Conservation (phyloP, 2,888 invertebrate species). For the Gerosis bhagava region DNA sequence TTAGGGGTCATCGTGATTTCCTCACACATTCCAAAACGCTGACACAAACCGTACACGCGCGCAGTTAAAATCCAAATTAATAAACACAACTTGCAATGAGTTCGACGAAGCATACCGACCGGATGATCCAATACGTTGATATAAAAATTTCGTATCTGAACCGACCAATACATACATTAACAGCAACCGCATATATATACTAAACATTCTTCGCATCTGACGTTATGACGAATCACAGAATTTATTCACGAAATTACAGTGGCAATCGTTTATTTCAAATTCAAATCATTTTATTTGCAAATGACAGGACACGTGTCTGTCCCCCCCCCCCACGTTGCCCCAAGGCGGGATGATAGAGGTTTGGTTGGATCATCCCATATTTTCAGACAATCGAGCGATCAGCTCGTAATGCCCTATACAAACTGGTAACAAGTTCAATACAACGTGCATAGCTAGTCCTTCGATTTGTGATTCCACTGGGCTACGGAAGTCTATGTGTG, state of each 20-base stretch:
- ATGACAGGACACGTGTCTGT: no score
- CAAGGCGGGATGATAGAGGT: no score
- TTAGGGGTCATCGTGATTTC: conserved; percentile 75
- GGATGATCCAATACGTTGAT: conserved; percentile 64
- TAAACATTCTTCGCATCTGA: conserved; percentile 54
- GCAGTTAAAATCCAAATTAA: conserved; percentile 64
- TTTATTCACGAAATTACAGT: conserved; percentile 56
- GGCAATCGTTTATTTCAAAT: conserved; percentile 38
- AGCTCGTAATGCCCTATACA: no score
- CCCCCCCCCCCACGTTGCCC: no score
- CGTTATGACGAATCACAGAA: conserved; percentile 57
- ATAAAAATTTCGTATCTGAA: conserved; percentile 55
- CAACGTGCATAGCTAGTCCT: no score
- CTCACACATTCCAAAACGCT: conserved; percentile 72
- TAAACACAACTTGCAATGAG: conserved; percentile 63
- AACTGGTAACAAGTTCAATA: no score
- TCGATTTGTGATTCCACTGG: no score
- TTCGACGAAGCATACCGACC: conserved; percentile 57
- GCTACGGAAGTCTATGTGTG: no score
- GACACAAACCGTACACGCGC: conserved; percentile 62
- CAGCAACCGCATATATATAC: conserved; percentile 46
- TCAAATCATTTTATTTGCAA: no score
- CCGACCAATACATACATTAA: conserved; percentile 50
- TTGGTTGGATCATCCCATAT: no score
- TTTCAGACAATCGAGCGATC: no score